Base-by-base conservation (phyloP, 2,797 vertebrate species). In the Xenopus petersii region DNA sequence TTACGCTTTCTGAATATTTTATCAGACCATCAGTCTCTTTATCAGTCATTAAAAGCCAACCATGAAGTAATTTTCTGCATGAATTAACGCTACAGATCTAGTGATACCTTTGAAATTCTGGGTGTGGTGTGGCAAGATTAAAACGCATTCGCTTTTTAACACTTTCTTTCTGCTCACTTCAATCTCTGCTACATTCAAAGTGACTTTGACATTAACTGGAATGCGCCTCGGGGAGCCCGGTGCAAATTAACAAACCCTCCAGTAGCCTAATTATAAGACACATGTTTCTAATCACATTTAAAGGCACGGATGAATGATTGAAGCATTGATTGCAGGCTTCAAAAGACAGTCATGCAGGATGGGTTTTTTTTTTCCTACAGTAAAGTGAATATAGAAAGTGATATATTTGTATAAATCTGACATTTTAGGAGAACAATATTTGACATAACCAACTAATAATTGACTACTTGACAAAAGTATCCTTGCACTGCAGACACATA, bases 241-340 rank as follows among this genome's bases (percentile, higher is more conserved):
- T 82, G 87, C 90, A 90, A 91, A 91, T 92, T 92, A 93, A 88
- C 88, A 86, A 89, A 85, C 88, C 90, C 90, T 92, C 84, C 49
- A 95, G 36, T 92, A 93, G 90, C 88, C 86, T 94, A 92, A 95
- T 95, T 93, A 94, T 77, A 83, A 87, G 88, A 93, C 94, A 95
- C 93, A 93, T 93, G 92, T 91, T 95, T 91, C 89, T 90, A 91
- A 94, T 94, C 90, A 91, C 88, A 85, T 87, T 88, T 89, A 81
- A 84, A 88, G 90, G 90, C 79, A 83, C 67, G 68, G 82, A 78
- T 78, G 75, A 86, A 82, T 87, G 88, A 90, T 83, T 86, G 89
- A 92, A 85, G 85, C 88, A 93, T 88, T 86, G 88, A 91, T 90
- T 89, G 48, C 33, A 77, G 75, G 81, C 80, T 84, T 88, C 83